A percentile compares a stretch with the other conserved stretches of the same genome.
Conservation (phyloP, 2,888 invertebrate species). For the Scaptomyza tumidula region DNA sequence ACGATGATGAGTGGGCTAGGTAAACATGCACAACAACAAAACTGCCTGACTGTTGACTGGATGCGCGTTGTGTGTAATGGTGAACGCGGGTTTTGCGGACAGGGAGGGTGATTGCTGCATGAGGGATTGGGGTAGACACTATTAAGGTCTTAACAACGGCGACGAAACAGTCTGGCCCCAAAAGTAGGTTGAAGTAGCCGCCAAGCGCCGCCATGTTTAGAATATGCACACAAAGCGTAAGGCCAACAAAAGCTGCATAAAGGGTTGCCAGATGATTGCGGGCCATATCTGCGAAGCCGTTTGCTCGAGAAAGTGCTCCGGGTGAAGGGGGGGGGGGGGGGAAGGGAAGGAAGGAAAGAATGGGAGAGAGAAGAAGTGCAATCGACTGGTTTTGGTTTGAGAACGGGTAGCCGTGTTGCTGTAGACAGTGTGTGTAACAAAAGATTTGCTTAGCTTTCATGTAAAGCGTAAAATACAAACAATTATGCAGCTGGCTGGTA, state of each 20-base stretch:
- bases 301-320: neutral
- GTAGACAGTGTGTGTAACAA: conserved; percentile 76
- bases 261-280: conserved; percentile 54
- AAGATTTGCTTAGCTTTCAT: conserved; percentile 81
- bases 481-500: conserved; percentile 73
- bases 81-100: neutral
- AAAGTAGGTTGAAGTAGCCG: conserved; percentile 79
- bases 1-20: conserved; percentile 55
- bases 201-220: conserved; percentile 73
- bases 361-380: neutral
- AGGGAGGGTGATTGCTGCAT: conserved; percentile 1
- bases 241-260: conserved; percentile 71
- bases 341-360: too few species aligned
- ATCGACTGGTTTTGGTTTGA: conserved; percentile 5
- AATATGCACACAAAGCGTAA: conserved; percentile 77
- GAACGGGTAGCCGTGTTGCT: conserved; percentile 54
- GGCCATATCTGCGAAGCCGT: conserved; percentile 1
- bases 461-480: conserved; percentile 81
- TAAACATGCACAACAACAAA: conserved; percentile 66
- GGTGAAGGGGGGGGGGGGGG: neutral
- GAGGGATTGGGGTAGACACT: conserved; percentile 41
- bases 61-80: conserved; percentile 30
- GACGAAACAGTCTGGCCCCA: conserved; percentile 54
- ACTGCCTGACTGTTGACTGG: conserved; percentile 67
- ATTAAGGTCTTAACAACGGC: conserved; percentile 70